These are phyloP conservation scores for Arenicola marina DNA, from an alignment of 2,888 invertebrate species.

Conservation along the genomic window DNA sequence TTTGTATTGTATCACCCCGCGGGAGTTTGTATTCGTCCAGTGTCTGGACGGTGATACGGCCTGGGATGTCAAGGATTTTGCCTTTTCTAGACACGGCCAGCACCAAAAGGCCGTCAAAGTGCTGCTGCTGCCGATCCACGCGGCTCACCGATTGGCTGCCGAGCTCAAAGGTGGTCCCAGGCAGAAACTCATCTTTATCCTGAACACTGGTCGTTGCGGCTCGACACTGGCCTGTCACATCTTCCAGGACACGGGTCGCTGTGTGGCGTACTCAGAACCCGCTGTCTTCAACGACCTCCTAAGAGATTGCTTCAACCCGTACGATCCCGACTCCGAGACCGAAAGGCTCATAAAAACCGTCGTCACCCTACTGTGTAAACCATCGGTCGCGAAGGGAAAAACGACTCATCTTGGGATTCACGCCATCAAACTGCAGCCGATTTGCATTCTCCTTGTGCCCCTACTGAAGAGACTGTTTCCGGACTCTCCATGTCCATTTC, in stretches of 20 bases:
- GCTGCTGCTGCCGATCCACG: not conserved
- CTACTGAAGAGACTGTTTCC: not conserved
- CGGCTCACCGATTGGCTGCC: not conserved
- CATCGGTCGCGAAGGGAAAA: no score
- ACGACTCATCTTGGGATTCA: no score
- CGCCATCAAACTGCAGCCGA: not conserved
- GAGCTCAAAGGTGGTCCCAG: not conserved
- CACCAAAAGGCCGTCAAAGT: not conserved
- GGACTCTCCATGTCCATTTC: not conserved
- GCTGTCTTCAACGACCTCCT: not conserved
- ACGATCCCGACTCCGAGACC: not conserved
- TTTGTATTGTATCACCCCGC: not conserved
- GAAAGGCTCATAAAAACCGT: not conserved
- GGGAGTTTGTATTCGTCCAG: not conserved
- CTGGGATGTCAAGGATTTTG: not conserved
- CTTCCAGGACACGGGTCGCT: not conserved
- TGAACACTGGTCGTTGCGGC: not conserved
- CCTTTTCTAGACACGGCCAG: not conserved
- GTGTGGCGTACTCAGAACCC: not conserved
- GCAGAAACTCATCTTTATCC: not conserved
- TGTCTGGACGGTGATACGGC: not conserved
- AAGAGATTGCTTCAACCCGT: not conserved
- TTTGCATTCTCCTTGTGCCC: not conserved
- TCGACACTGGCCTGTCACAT: not conserved
- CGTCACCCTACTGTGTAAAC: slow-evolving; percentile 1